phyloP scores from a whole-genome alignment of 2,797 vertebrate genomes.

The Loriculus beryllinus region DNA sequence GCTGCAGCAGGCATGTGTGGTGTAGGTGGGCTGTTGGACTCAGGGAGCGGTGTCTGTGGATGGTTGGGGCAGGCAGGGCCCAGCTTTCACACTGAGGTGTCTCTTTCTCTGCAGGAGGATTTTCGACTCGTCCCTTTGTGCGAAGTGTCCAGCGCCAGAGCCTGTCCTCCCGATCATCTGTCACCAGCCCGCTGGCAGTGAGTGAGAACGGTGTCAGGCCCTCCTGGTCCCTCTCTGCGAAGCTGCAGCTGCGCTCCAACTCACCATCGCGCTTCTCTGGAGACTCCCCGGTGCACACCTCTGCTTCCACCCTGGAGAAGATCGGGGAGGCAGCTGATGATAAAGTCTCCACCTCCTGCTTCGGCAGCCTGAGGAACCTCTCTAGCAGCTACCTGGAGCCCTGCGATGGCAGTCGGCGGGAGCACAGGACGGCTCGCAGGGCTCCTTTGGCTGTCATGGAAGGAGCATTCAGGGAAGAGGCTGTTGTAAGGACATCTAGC shows the following conservation, averaged over 20 bases:
- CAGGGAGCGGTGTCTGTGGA: background rate
- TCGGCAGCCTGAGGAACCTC: conserved; percentile 82
- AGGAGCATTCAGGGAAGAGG: conserved; percentile 82
- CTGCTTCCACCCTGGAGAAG: conserved; percentile 90
- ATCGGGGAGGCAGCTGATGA: conserved; percentile 91
- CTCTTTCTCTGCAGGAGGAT: conserved; percentile 83
- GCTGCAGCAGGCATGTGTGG: background rate
- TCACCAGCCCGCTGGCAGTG: conserved; percentile 91
- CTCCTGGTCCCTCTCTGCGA: conserved; percentile 92
- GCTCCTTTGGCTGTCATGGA: conserved; percentile 92
- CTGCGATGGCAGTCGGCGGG: conserved; percentile 79
- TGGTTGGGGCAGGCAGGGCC: background rate
- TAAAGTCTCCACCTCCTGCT: conserved; percentile 92
- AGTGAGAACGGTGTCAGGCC: conserved; percentile 88
- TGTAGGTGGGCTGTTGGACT: background rate
- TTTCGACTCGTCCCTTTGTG: conserved; percentile 94
- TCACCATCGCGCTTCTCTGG: conserved; percentile 93
- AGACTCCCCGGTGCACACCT: conserved; percentile 86
- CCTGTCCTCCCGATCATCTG: conserved; percentile 89
- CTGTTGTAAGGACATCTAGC: conserved; percentile 73
- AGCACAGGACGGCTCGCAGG: conserved; percentile 82
- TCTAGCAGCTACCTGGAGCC: conserved; percentile 75
- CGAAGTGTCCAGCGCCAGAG: conserved; percentile 96
- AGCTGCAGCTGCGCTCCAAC: conserved; percentile 91
- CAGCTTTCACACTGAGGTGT: background rate